Evolutionary conservation across 2,888 invertebrate genomes (phyloP).

Genomic region (Phragmatobia fuliginosa): DNA sequence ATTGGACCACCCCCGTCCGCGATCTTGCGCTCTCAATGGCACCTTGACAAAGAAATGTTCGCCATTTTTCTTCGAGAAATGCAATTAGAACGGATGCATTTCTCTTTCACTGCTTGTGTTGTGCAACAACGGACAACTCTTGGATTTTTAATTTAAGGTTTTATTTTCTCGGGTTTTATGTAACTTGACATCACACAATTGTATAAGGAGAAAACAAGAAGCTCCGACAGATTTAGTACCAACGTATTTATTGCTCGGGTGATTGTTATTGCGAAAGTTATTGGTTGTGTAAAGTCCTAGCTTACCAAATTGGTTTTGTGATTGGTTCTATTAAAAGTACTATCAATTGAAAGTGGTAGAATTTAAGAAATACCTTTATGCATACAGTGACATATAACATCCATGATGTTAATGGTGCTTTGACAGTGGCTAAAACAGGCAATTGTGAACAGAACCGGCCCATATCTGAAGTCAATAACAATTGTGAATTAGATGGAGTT

Average conservation of each 20-base stretch:
- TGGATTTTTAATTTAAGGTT: slow-evolving; percentile 62
- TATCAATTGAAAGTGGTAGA: neutral
- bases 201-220: slow-evolving; percentile 33
- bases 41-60: slow-evolving; percentile 75
- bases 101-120: slow-evolving; percentile 68
- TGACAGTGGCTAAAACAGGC: slow-evolving; percentile 11
- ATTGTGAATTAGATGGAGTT: slow-evolving; percentile 34
- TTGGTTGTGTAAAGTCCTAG: slow-evolving; percentile 28
- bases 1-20: slow-evolving; percentile 63
- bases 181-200: slow-evolving; percentile 43
- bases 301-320: slow-evolving; percentile 21
- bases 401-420: slow-evolving; percentile 13
- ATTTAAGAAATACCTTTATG: neutral
- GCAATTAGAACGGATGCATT: slow-evolving; percentile 77
- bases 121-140: slow-evolving; percentile 64
- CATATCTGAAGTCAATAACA: slow-evolving; percentile 25
- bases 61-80: slow-evolving; percentile 78
- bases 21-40: slow-evolving; percentile 69
- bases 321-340: slow-evolving; percentile 10
- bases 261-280: slow-evolving; percentile 23
- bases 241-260: slow-evolving; percentile 33
- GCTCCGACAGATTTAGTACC: slow-evolving; percentile 30
- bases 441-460: slow-evolving; percentile 26
- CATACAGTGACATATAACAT: slow-evolving; percentile 2
- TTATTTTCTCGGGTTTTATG: slow-evolving; percentile 46